phyloP scores from a whole-genome alignment of 2,797 vertebrate species.

The Ciconia nigra region DNA sequence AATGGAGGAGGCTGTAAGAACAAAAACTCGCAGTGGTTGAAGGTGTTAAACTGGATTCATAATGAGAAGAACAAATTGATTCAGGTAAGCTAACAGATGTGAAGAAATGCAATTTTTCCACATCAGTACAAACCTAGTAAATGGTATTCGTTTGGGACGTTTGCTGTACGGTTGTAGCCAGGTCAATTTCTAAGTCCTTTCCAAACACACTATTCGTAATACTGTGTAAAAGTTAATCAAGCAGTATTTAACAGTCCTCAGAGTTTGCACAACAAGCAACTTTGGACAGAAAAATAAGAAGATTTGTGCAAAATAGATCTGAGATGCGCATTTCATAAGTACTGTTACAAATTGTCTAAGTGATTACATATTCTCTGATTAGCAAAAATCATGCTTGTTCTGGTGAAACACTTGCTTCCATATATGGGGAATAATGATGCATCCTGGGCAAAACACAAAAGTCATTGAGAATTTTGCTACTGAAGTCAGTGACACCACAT shows the following conservation, averaged over 20 bases:
- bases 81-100: neutral
- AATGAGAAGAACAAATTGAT: neutral
- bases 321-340: neutral
- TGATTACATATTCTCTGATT: neutral
- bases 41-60: neutral
- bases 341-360: neutral
- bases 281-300: neutral
- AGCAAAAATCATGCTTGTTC: neutral
- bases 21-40: neutral
- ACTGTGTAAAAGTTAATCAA: neutral
- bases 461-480: neutral
- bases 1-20: neutral
- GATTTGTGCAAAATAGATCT: neutral
- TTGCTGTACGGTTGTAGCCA: neutral
- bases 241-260: neutral
- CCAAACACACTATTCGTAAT: neutral
- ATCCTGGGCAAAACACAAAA: neutral
- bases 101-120: neutral
- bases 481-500: neutral
- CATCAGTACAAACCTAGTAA: neutral
- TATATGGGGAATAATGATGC: neutral
- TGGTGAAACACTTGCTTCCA: neutral
- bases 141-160: neutral
- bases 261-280: neutral
- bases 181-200: neutral